These are phyloP conservation scores for Drosophila merina DNA, from an alignment of 2,888 invertebrate species.

Conservation along the genomic window DNA sequence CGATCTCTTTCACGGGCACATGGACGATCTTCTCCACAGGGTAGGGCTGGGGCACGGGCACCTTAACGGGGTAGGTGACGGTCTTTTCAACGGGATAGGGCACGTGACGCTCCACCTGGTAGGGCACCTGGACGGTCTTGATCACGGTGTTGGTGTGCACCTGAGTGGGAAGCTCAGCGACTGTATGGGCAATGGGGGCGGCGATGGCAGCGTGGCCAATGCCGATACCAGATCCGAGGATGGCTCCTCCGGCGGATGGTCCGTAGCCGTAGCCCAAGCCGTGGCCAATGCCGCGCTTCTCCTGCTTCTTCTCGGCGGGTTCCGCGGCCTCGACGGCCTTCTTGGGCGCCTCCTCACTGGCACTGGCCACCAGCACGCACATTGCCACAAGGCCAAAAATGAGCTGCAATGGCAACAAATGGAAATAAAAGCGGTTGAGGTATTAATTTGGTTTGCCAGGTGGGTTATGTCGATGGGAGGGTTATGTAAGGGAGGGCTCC, in stretches of 20 bases:
- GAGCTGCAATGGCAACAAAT: conserved; percentile 72
- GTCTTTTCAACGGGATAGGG: conserved; percentile 92
- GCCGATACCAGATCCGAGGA: conserved; percentile 62
- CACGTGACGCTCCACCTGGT: conserved; percentile 88
- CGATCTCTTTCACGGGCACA: conserved; percentile 89
- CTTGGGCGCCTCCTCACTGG: conserved; percentile 86
- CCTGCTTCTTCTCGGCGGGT: conserved; percentile 89
- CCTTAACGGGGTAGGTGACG: conserved; percentile 91
- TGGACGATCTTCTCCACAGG: conserved; percentile 92
- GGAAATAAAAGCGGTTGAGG: conserved; percentile 19
- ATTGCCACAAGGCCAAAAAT: conserved; percentile 85
- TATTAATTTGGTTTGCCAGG: conserved; percentile 49
- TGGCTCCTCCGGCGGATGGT: conserved; percentile 77
- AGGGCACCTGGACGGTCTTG: conserved; percentile 89
- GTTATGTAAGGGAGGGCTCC: conserved; percentile 42
- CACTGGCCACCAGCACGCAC: conserved; percentile 86
- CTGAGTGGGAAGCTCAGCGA: conserved; percentile 83
- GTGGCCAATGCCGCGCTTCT: conserved; percentile 89
- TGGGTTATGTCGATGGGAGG: conserved; percentile 11
- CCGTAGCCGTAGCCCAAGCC: conserved; percentile 86
- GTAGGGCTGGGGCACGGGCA: conserved; percentile 91
- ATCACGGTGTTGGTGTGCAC: conserved; percentile 88
- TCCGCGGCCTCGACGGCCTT: conserved; percentile 82
- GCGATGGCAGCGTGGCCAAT: conserved; percentile 36
- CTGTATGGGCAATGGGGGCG: conserved; percentile 79